Percentiles rank a stretch among this genome's conserved stretches.
phyloP scores from a whole-genome alignment of 2,888 invertebrate genomes.

The Norana najaformis region DNA sequence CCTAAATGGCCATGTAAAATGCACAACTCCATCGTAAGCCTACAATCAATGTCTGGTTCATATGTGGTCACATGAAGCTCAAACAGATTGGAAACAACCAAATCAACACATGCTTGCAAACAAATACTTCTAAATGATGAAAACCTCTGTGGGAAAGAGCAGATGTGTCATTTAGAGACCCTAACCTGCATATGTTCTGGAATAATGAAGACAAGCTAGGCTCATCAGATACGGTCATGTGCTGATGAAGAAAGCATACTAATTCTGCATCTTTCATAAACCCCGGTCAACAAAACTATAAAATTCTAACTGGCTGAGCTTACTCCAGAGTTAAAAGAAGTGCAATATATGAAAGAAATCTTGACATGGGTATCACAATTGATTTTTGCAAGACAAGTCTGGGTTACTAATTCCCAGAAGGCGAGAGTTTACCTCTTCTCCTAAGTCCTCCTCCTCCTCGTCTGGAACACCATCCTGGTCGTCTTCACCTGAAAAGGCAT shows the following conservation, averaged over 20 bases:
- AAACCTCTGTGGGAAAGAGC: no score
- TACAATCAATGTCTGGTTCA: background rate
- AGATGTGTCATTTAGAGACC: background rate
- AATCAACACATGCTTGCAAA: background rate
- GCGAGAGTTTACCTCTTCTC: slow-evolving; percentile 33
- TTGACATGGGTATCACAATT: no score
- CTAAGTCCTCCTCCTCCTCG: slow-evolving; percentile 44
- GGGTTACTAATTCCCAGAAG: background rate
- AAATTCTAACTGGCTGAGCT: background rate
- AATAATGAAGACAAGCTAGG: background rate
- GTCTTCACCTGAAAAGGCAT: slow-evolving; percentile 36
- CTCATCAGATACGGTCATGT: background rate
- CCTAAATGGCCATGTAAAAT: background rate
- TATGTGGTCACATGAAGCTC: background rate
- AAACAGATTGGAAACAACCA: background rate
- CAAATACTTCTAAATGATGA: background rate
- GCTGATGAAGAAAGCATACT: background rate
- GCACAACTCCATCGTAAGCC: no score
- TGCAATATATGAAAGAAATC: background rate
- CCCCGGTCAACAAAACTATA: no score
- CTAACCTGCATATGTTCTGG: background rate
- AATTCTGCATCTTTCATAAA: background rate
- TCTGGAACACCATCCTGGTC: slow-evolving; percentile 56
- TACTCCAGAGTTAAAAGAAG: background rate
- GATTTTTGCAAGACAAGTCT: no score